Percentiles rank a stretch among this genome's conserved stretches.
Evolutionary conservation across 2,888 invertebrate species (phyloP).

Genomic region (Carcina quercana): DNA sequence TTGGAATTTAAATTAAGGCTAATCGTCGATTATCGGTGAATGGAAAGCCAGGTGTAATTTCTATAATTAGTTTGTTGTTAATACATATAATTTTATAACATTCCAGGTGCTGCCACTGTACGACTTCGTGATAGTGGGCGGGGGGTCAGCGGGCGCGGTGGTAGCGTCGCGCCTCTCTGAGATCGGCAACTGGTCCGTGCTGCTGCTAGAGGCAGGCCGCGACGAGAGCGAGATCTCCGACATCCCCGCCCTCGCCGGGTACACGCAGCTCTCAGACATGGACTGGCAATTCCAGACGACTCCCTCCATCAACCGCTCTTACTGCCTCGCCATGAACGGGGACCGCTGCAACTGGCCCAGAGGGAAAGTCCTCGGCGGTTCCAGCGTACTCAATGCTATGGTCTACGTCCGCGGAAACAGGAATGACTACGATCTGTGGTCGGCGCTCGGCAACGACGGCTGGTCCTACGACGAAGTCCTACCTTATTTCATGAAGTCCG

Average conservation of each 20-base stretch:
- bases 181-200: conserved; percentile 85
- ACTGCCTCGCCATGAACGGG: conserved; percentile 90
- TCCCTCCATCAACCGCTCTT: conserved; percentile 83
- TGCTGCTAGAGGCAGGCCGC: conserved; percentile 89
- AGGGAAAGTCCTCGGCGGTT: conserved; percentile 92
- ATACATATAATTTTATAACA: too few relatives aligned
- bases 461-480: conserved; percentile 90
- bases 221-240: conserved; percentile 93
- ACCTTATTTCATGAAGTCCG: conserved; percentile 90
- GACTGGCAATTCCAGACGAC: conserved; percentile 96
- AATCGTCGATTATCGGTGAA: too few relatives aligned
- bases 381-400: conserved; percentile 93
- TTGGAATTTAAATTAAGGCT: too few relatives aligned
- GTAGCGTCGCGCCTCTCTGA: conserved; percentile 89
- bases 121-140: conserved; percentile 91
- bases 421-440: conserved; percentile 92
- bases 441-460: conserved; percentile 85
- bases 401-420: conserved; percentile 92
- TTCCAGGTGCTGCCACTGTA: conserved; percentile 83
- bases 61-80: too few relatives aligned
- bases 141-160: conserved; percentile 92
- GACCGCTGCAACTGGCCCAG: conserved; percentile 94
- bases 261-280: conserved; percentile 87
- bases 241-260: conserved; percentile 88
- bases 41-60: too few relatives aligned